These are phyloP conservation scores for Pyxicephalus adspersus DNA, from an alignment of 2,113 vertebrate genomes.

Conservation along the genomic window DNA sequence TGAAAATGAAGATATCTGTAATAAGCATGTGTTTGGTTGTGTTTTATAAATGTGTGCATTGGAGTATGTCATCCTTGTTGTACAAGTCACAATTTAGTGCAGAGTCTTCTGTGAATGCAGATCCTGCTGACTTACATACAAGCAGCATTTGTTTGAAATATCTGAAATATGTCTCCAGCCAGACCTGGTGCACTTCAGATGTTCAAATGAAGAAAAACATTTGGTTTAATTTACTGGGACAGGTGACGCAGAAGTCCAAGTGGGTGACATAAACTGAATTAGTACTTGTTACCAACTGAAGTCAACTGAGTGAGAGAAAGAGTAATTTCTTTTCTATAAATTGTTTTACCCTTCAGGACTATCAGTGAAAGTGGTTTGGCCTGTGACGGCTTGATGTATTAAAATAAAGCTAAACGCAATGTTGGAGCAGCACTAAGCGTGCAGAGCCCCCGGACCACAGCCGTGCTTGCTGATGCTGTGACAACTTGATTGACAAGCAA, in stretches of 20 bases:
- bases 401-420: constrained; percentile 55
- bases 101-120: too few relatives aligned
- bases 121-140: too few relatives aligned
- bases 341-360: constrained; percentile 64
- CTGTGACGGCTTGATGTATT: constrained; percentile 62
- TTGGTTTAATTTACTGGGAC: not conserved
- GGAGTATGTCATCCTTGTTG: too few relatives aligned
- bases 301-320: constrained; percentile 58
- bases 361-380: constrained; percentile 57
- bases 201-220: not conserved
- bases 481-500: constrained; percentile 62
- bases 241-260: not conserved
- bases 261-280: constrained; percentile 63
- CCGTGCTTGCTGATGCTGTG: constrained; percentile 64
- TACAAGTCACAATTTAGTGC: too few relatives aligned
- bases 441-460: constrained; percentile 58
- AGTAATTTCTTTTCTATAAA: constrained; percentile 65
- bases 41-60: too few relatives aligned
- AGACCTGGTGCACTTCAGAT: not conserved
- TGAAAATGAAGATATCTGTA: too few relatives aligned
- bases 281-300: constrained; percentile 59
- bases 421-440: constrained; percentile 58
- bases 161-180: too few relatives aligned
- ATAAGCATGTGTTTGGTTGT: too few relatives aligned
- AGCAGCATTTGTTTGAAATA: too few relatives aligned